Evolutionary conservation across 2,113 vertebrate species (phyloP), one percentile per base, ranked within the genome.

Genomic region (Centrocercus urophasianus): DNA sequence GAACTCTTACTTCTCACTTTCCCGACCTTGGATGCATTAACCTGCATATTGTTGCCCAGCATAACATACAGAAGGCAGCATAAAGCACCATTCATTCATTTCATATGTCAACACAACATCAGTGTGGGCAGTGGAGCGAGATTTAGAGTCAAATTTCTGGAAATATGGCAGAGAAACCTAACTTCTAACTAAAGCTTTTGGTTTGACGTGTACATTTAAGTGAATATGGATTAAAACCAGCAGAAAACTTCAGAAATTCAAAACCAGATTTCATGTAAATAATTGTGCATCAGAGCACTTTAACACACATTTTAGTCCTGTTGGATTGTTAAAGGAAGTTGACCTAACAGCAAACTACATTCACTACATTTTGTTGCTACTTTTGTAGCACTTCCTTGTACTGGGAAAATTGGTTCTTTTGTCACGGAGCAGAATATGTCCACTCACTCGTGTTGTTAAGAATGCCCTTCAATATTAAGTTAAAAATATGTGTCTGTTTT

Each of bases 11-110:
- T 81, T 61, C 80, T 89, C 47, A 14, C 17, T 86, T n/a, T 70
- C 32, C 54, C 54, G 48, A 40, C 81, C 73, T 45, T 22, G 0
- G 27, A 82, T 71, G 18, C 42, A 8, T 9, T 50, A 75, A 78
- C 36, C 56, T 77, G 80, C 42, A 3, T 28, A 1, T 40, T 40
- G 40, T 60, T 72, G 65, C 57, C 48, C 38, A 30, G 32, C 8
- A 2, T 52, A 0, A 0, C 32, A 5, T 8, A 4, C 17, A 27
- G 63, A 48, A 56, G 32, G 34, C 28, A 76, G 20, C 42, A 63
- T 8, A 80, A 34, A 48, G n/a, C n/a, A 70, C 10, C 42, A 21
- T 12, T 86, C 60, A 7, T 45, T 74, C 34, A 13, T 32, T 83
- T 59, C 20, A 0, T 4, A 0, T 27, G 32, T 52, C 67, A 66